Percentiles rank a stretch among this genome's conserved stretches.
These are phyloP conservation scores for Glaucomys volans DNA, from an alignment of 2,113 vertebrate species.

Conservation along the genomic window DNA sequence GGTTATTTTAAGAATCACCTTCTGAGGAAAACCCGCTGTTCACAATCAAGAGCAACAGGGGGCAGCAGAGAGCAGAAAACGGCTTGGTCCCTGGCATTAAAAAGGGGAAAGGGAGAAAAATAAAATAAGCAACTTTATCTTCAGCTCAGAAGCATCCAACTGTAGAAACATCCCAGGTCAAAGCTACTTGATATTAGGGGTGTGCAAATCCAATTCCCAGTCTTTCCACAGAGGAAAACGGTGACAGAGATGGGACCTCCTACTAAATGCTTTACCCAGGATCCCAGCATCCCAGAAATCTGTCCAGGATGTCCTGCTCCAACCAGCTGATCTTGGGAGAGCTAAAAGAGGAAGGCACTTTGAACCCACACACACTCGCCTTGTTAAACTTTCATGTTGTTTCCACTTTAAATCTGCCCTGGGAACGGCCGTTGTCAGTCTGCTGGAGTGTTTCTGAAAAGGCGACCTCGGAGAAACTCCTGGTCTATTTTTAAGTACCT, in stretches of 20 bases:
- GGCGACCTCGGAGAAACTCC: conserved; percentile 51
- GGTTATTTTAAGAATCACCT: conserved; percentile 66
- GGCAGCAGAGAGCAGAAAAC: conserved; percentile 74
- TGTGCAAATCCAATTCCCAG: not conserved
- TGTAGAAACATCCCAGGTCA: conserved; percentile 34
- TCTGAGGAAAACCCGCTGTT: conserved; percentile 36
- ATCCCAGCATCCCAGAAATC: not conserved
- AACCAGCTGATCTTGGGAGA: not conserved
- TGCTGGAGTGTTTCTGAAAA: not conserved
- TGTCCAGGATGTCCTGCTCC: not conserved
- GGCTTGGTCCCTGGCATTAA: not conserved
- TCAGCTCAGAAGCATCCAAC: not conserved
- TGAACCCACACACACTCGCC: conserved; percentile 4
- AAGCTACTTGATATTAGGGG: not conserved
- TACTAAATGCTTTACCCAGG: not conserved
- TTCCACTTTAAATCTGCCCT: conserved; percentile 40
- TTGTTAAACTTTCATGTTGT: conserved; percentile 53
- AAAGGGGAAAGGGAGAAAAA: not conserved
- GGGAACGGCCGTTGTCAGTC: not conserved
- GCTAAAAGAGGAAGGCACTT: not conserved
- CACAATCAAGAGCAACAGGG: conserved; percentile 64
- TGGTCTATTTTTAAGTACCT: conserved; percentile 73
- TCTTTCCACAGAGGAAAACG: not conserved
- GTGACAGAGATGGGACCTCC: not conserved
- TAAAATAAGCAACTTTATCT: not conserved